Percentiles rank a stretch among this genome's conserved stretches.
Evolutionary conservation across 2,888 invertebrate species (phyloP).

Genomic region (Apoda limacodes): DNA sequence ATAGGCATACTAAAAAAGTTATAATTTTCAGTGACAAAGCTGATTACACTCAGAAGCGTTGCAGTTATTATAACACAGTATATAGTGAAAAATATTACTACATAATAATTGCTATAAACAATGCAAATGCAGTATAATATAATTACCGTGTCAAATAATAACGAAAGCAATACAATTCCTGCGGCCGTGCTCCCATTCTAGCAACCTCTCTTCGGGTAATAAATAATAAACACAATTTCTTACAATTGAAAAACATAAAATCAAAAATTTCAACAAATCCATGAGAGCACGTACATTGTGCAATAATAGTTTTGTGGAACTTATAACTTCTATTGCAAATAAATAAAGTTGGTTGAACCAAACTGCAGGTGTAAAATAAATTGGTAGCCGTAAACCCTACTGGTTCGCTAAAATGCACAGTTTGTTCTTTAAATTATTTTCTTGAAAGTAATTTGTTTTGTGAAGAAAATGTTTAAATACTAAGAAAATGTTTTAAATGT

Average conservation of each 20-base stretch:
- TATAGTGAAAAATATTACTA: no score
- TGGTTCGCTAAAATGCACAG: constrained; percentile 23
- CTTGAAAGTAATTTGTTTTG: constrained; percentile 38
- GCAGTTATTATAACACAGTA: no score
- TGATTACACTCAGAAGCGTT: no score
- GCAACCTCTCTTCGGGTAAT: constrained; percentile 18
- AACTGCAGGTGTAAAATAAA: neutral
- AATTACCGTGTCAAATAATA: constrained; percentile 32
- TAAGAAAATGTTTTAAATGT: constrained; percentile 18
- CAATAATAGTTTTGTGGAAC: constrained; percentile 4
- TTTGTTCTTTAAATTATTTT: constrained; percentile 35
- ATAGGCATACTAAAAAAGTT: no score
- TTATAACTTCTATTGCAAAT: constrained; percentile 3
- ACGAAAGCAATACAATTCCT: constrained; percentile 4
- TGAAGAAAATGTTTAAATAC: constrained; percentile 19
- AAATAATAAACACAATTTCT: constrained; percentile 31
- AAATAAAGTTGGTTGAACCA: constrained; percentile 2
- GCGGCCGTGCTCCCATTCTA: constrained; percentile 6
- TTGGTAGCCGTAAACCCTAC: constrained; percentile 19
- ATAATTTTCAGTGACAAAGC: no score
- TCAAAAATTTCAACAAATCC: constrained; percentile 42
- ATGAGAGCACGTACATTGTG: constrained; percentile 20
- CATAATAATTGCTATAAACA: constrained; percentile 26
- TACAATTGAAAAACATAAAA: constrained; percentile 47
- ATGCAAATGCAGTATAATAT: constrained; percentile 27